A percentile compares a stretch with the other conserved stretches of the same genome.
phyloP scores from a whole-genome alignment of 2,113 vertebrate genomes.

The Bos indicus region DNA sequence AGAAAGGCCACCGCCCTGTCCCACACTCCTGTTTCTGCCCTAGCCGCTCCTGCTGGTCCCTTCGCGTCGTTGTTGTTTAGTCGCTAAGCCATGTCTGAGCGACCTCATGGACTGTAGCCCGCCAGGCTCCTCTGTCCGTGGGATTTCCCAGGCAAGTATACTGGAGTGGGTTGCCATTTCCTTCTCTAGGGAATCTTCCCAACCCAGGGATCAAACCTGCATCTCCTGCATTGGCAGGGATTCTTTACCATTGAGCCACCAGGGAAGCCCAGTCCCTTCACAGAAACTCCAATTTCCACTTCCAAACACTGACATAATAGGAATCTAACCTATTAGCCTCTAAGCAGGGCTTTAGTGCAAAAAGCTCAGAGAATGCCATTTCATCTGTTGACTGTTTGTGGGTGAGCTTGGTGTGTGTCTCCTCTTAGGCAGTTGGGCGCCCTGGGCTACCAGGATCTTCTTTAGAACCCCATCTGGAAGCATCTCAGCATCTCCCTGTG shows the following conservation, averaged over 20 bases:
- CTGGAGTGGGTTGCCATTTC: neutral
- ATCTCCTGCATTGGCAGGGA: neutral
- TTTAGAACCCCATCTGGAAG: slow-evolving; percentile 92
- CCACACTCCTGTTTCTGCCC: neutral
- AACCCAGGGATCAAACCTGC: neutral
- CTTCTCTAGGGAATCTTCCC: neutral
- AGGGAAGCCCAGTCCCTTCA: neutral
- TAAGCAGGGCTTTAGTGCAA: neutral
- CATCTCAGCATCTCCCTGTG: slow-evolving; percentile 89
- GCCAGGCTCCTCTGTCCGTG: neutral
- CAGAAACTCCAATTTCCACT: neutral
- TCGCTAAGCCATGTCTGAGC: neutral
- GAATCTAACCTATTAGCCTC: neutral
- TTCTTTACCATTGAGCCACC: neutral
- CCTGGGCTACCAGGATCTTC: slow-evolving; percentile 88
- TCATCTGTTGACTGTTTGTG: accelerated
- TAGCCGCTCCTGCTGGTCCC: neutral
- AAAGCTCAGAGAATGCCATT: neutral
- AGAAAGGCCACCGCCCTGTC: neutral
- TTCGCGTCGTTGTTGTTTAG: neutral
- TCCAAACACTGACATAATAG: neutral
- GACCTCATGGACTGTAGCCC: neutral
- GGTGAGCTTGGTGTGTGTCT: neutral
- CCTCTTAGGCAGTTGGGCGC: slow-evolving; percentile 87
- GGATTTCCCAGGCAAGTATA: neutral